phyloP scores from a whole-genome alignment of 2,113 vertebrate species.

The Pelecanus crispus region DNA sequence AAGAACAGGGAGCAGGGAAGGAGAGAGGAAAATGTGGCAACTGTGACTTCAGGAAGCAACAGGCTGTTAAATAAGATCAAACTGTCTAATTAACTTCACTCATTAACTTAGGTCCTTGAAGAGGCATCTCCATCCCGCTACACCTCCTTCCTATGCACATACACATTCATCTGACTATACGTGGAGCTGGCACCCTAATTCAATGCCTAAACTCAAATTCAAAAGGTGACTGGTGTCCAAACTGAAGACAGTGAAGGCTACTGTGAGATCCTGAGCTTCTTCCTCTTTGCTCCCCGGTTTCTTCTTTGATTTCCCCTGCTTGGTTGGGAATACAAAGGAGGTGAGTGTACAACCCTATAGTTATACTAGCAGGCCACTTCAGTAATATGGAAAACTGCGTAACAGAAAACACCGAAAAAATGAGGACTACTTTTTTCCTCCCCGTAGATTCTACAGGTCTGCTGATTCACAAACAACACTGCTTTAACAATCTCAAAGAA shows the following conservation, averaged over 20 bases:
- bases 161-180: background rate
- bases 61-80: background rate
- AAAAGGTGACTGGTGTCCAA: background rate
- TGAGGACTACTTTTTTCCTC: background rate
- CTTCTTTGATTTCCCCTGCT: background rate
- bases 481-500: background rate
- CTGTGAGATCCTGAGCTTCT: background rate
- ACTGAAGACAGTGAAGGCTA: background rate
- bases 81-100: background rate
- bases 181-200: background rate
- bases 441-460: background rate
- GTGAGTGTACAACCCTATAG: fast-evolving
- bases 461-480: background rate
- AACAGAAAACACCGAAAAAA: background rate
- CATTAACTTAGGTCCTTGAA: background rate
- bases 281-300: background rate
- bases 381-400: fast-evolving
- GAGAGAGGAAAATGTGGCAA: background rate
- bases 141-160: background rate
- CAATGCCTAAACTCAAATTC: background rate
- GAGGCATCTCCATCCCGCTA: background rate
- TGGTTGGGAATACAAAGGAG: background rate
- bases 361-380: background rate
- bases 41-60: background rate
- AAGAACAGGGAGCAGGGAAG: background rate